Evolutionary conservation across 2,888 invertebrate genomes (phyloP), one percentile per base, ranked within the genome.

Genomic region (Apomyelois bistriatella): DNA sequence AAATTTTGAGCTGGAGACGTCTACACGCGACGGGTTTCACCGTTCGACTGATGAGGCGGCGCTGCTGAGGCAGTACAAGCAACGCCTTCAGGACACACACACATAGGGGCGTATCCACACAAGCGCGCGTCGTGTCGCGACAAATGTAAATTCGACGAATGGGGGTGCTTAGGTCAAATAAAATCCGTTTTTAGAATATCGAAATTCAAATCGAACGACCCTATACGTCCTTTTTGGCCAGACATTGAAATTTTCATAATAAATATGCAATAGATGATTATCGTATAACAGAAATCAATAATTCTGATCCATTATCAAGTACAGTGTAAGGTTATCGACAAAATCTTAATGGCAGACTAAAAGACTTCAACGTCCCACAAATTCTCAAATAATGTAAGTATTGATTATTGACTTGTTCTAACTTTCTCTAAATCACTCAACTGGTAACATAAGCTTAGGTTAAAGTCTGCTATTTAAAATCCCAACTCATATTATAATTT

Each of bases 41-140:
- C 58, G 64, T 64, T 62, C 72, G 68, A 89, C 88, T 89, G 82
- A 68, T 64, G 57, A 80, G 79, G 83, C 83, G 85, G 83, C 86
- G 86, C 86, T 62, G 22, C 22, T 71, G 85, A 79, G 85, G 72
- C 64, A 58, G 60, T 62, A 49, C 59, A 65, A 75, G 74, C 59
- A 74, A 76, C 84, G 82, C 83, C 82, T 82, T 72, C 72, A 77
- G 12, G 22, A 16, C 80, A 28, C 79, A 77, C 79, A 77, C 81
- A 68, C 36, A 53, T 22, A 53, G 47, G 54, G 58, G 54, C 52
- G 54, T 52, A 47, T 22, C 46, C 53, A 43, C 61, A 61, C 57
- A 60, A 64, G 66, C 59, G 66, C 66, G 66, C 54, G 70, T 62
- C 54, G 70, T 62, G 55, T 48, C 66, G 62, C 66, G 59, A 72